Evolutionary conservation across 1,140 invertebrate genomes (phyloP), one percentile per base, ranked within the genome.

Genomic region (Lineus longissimus): DNA sequence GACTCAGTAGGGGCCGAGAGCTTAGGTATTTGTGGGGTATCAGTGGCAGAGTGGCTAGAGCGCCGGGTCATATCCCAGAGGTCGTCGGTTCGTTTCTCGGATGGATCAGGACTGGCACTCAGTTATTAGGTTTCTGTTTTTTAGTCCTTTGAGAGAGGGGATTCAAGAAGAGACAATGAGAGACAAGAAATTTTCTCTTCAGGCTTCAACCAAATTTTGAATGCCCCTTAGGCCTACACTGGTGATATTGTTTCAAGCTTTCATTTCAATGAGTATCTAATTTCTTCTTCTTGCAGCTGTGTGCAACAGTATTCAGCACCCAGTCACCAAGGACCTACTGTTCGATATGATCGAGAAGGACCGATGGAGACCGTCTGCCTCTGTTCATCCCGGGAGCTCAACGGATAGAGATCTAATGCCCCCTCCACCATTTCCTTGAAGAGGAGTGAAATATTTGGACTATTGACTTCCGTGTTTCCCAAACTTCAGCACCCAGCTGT

Each of bases 281-380:
- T 43, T 27, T 58, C 19, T 57, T 41, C 45, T 59, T 64, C 64
- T 29, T 63, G 29, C 68, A 80, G 84, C 78, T 66, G 85, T 86
- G 0, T 82, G 79, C 64, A 74, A 82, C 30, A 85, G 83, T 67
- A 86, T 97, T 73, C 73, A 73, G 22, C 78, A 89, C 70, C 94
- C 94, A 0, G 88, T 96, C 0, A 94, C 92, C 0, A 89, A 89
- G 76, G 88, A 94, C 27, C 83, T 84, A 62, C 84, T 96, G 17
- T 75, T 95, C 29, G 81, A 88, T 33, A 91, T 84, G 74, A 94
- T 95, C 66, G 83, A 88, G 9, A 81, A 79, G 9, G 79, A 87
- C 64, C 66, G 81, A n/a, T 83, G 73, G 70, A 69, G 65, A 59
- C 71, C 72, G 1, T 36, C 58, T 7, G 13, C 6, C 7, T 33